Percentiles rank a stretch among this genome's conserved stretches.
Evolutionary conservation across 1,140 invertebrate genomes (phyloP).

Genomic region (Drosophila simulans): DNA sequence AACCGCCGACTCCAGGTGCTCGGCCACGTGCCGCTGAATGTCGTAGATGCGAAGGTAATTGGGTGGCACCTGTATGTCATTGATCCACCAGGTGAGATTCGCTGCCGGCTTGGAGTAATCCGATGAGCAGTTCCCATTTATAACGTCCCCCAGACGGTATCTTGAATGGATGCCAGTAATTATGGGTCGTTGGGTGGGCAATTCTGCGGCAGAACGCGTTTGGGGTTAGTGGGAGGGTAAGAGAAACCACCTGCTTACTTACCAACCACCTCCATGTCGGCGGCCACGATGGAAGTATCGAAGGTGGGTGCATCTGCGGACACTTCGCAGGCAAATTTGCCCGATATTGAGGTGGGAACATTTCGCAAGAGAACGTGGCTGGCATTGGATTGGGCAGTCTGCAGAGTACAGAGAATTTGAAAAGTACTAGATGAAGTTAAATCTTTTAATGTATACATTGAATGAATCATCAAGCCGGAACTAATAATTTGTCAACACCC

Average conservation of each 20-base stretch:
- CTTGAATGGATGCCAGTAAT: constrained; percentile 89
- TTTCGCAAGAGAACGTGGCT: constrained; percentile 87
- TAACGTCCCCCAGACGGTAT: constrained; percentile 89
- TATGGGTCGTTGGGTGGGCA: constrained; percentile 88
- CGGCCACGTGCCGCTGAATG: constrained; percentile 71
- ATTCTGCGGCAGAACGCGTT: constrained; percentile 85
- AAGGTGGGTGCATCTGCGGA: constrained; percentile 94
- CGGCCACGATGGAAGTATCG: constrained; percentile 89
- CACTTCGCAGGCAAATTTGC: constrained; percentile 91
- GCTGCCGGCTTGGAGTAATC: constrained; percentile 91
- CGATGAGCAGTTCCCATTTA: constrained; percentile 91
- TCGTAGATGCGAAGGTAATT: constrained; percentile 71
- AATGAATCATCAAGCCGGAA: background rate
- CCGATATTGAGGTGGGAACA: constrained; percentile 87
- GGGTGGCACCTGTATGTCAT: constrained; percentile 87
- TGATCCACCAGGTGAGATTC: constrained; percentile 94
- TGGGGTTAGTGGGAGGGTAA: background rate
- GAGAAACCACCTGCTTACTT: constrained; percentile 67
- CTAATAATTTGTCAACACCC: background rate
- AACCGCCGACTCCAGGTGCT: constrained; percentile 74
- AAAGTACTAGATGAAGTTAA: no score
- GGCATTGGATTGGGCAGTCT: constrained; percentile 87
- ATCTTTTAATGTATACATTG: background rate
- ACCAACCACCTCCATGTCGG: constrained; percentile 91
- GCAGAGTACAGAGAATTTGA: constrained; percentile 2